Percentiles rank a stretch among this genome's conserved stretches.
These are phyloP conservation scores for Manis javanica DNA, from an alignment of 2,797 vertebrate genomes.

Conservation along the genomic window DNA sequence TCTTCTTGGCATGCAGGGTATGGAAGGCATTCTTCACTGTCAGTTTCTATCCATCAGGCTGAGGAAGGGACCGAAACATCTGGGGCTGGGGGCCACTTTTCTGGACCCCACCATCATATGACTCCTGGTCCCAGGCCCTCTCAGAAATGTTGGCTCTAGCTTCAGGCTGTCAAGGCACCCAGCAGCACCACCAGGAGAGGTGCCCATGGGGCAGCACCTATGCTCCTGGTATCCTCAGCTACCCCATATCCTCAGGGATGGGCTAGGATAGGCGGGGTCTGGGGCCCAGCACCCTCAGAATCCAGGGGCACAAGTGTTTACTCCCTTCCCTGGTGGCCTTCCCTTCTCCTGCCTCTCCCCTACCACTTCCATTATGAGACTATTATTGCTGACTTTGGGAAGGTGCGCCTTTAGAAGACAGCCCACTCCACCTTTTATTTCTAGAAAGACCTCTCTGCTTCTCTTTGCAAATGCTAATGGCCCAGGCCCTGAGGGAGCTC, in stretches of 20 bases:
- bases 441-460: not conserved
- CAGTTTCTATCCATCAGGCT: not conserved
- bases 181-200: not conserved
- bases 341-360: not conserved
- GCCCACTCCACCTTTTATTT: not conserved
- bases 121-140: conserved; percentile 23
- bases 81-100: not conserved
- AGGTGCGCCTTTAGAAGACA: not conserved
- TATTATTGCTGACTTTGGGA: not conserved
- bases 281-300: not conserved
- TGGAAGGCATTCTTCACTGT: not conserved
- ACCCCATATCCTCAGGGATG: not conserved
- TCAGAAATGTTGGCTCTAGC: not conserved
- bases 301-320: not conserved
- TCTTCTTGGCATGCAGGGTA: not conserved
- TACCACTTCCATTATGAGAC: not conserved
- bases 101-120: not conserved
- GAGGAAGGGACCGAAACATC: not conserved
- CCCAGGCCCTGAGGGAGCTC: not conserved
- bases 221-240: not conserved
- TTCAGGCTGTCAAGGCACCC: not conserved
- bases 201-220: not conserved
- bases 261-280: not conserved
- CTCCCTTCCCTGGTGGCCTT: not conserved
- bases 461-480: not conserved